Conservation (phyloP, 2,113 vertebrate genomes). For the Chionis minor region DNA sequence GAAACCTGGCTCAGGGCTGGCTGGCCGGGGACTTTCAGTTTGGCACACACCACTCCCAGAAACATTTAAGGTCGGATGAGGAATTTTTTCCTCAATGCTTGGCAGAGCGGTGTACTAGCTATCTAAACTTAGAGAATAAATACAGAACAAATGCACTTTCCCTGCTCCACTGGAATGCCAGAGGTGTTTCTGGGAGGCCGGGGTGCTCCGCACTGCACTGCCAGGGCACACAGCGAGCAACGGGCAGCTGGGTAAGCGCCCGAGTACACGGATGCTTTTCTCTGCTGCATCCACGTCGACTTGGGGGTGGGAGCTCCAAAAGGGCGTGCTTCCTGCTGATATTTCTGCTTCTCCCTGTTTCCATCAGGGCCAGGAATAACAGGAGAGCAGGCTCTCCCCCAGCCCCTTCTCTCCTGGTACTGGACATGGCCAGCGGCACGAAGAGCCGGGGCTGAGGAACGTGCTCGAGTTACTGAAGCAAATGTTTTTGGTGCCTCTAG, state of each 20-base stretch:
- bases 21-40: background rate
- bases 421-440: background rate
- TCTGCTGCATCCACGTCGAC: accelerated
- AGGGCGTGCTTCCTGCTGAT: background rate
- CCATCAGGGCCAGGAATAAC: background rate
- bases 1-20: background rate
- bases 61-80: background rate
- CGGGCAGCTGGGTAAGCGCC: background rate
- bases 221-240: background rate
- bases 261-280: accelerated
- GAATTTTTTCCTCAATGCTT: background rate
- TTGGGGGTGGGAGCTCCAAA: background rate
- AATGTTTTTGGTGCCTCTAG: background rate
- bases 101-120: background rate
- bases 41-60: background rate
- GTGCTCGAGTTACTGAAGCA: background rate
- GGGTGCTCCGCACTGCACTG: background rate
- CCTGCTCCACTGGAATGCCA: background rate
- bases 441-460: background rate
- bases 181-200: background rate
- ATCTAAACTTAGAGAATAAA: background rate
- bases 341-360: background rate
- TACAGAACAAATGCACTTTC: background rate
- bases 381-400: background rate
- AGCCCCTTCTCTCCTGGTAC: background rate